A percentile compares a stretch with the other conserved stretches of the same genome.
These are phyloP conservation scores for Rhagonycha lutea DNA, from an alignment of 2,888 invertebrate genomes.

Conservation along the genomic window DNA sequence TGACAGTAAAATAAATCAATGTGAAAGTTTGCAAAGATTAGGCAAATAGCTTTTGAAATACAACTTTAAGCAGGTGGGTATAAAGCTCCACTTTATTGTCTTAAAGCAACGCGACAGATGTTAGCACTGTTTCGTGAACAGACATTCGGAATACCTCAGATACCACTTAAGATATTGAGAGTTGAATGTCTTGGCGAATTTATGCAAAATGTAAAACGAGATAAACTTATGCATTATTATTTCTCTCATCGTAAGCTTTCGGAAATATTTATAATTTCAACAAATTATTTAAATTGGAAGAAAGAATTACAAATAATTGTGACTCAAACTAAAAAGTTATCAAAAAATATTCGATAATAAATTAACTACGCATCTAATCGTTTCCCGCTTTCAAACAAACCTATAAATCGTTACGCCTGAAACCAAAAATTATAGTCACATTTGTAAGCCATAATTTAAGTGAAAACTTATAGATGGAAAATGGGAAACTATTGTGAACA, in stretches of 20 bases:
- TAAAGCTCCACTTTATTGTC: conserved; percentile 15
- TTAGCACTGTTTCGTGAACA: conserved; percentile 11
- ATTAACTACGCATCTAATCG: background rate
- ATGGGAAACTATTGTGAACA: conserved; percentile 1
- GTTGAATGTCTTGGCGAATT: conserved; percentile 21
- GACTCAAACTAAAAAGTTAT: background rate
- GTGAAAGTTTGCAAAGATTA: conserved; percentile 13
- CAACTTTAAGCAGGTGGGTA: conserved; percentile 12
- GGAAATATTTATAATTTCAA: background rate
- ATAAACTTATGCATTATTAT: conserved; percentile 25
- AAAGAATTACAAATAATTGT: background rate
- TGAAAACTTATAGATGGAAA: conserved; percentile 23
- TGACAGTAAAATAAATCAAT: background rate
- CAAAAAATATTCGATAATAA: background rate
- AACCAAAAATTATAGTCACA: conserved; percentile 26
- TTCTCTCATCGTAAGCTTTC: conserved; percentile 9
- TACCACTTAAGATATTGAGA: conserved; percentile 27
- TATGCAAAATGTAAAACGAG: conserved; percentile 18
- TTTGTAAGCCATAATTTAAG: conserved; percentile 27
- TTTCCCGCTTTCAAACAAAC: conserved; percentile 8
- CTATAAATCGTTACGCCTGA: conserved; percentile 24
- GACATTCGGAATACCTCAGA: conserved; percentile 20
- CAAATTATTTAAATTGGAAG: background rate
- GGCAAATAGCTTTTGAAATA: conserved; percentile 2
- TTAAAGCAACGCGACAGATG: conserved; percentile 16